Base-by-base conservation (phyloP, 1,140 invertebrate genomes). In the Tribolium castaneum region DNA sequence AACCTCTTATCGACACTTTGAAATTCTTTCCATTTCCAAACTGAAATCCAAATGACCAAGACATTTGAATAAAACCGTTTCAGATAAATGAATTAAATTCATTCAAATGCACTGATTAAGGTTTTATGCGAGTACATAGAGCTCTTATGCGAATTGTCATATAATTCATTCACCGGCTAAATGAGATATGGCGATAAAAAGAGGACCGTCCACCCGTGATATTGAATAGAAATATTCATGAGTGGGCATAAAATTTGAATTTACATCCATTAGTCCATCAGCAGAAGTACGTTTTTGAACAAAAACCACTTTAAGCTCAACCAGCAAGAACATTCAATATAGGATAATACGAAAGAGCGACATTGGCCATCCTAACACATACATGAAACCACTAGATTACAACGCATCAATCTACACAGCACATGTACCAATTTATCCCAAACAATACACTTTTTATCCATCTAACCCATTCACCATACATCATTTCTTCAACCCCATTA, bases 221-320 rank as follows among this genome's bases (percentile, higher is more conserved):
- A 73, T 73, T 54, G 10, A 73, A 73, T 73, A 73, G 71, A 73
- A 73, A 73, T 73, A 73, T 73, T 73, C 71, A 73, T 73, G 71
- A 73, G 71, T 73, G 71, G 71, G 45, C 71, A 73, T 73, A 73
- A 73, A 73, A 73, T 73, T 73, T 73, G 52, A 73, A 73, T 73
- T 54, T 73, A 73, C 71, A 73, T 73, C 50, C 71, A 73, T 73
- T 73, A 73, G 71, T 73, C 71, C 71, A 73, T 73, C 71, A 73
- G 71, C 49, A 54, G 71, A 73, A 73, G 71, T 54, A 73, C 71
- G 71, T 73, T 73, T 73, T 50, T 9, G 49, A 73, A 73, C 71
- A 73, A 73, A 73, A 73, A 73, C 71, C 71, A 73, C 71, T 73
- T 73, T 73, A 73, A 73, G 70, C 70, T 72, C 70, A 72, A 72